phyloP scores from a whole-genome alignment of 2,888 invertebrate species.

The Auanema sp. region DNA sequence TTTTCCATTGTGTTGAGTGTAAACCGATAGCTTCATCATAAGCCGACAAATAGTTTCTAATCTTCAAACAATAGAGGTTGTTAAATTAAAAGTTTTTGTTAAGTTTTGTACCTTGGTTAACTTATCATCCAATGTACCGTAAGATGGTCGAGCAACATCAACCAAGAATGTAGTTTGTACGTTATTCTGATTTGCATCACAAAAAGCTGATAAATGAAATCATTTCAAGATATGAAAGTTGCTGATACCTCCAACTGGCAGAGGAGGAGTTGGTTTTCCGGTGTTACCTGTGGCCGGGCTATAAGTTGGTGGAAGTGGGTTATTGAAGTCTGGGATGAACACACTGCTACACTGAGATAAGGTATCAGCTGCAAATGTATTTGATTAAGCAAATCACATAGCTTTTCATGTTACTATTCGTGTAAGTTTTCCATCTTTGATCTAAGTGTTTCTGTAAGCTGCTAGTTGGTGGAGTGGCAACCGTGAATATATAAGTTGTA shows the following conservation, averaged over 20 bases:
- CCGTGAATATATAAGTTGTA: too few relatives aligned
- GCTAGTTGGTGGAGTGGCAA: too few relatives aligned
- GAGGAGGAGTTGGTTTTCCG: not conserved
- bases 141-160: slow-evolving; percentile 10
- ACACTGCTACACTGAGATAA: too few relatives aligned
- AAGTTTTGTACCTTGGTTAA: slow-evolving; percentile 6
- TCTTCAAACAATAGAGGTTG: not conserved
- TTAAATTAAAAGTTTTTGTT: not conserved
- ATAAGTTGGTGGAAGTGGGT: slow-evolving; percentile 1
- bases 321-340: too few relatives aligned
- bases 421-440: too few relatives aligned
- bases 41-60: slow-evolving; percentile 8
- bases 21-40: slow-evolving; percentile 16
- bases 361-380: too few relatives aligned
- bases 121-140: slow-evolving; percentile 15
- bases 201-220: slow-evolving; percentile 1
- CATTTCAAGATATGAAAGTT: not conserved
- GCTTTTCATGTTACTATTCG: too few relatives aligned
- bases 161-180: slow-evolving; percentile 9
- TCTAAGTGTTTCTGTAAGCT: too few relatives aligned
- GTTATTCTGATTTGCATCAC: slow-evolving; percentile 7
- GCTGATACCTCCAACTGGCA: not conserved
- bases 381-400: too few relatives aligned
- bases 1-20: slow-evolving; percentile 9
- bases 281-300: slow-evolving; percentile 1